Conservation (phyloP, 1,140 invertebrate species). For the Hycleus phaleratus region DNA sequence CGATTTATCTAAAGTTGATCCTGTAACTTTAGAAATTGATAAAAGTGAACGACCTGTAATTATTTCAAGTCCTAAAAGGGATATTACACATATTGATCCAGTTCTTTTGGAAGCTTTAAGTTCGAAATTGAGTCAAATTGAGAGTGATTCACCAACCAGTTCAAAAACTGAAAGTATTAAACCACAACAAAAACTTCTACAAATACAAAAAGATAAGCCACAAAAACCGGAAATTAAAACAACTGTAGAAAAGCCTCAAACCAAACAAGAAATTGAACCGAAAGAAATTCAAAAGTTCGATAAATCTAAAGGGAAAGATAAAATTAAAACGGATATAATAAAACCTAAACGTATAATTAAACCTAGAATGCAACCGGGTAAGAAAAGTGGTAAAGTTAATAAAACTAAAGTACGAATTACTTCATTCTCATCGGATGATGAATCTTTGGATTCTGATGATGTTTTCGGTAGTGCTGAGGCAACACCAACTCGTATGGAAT, state of each 20-base stretch:
- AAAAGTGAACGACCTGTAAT: conserved; percentile 52
- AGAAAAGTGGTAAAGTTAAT: conserved; percentile 45
- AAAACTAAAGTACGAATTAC: conserved; percentile 60
- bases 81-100: conserved; percentile 60
- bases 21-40: conserved; percentile 58
- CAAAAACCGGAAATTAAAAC: conserved; percentile 29
- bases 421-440: conserved; percentile 62
- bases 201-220: conserved; percentile 41
- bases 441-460: conserved; percentile 62
- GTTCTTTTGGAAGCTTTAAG: conserved; percentile 56
- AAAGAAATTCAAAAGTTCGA: conserved; percentile 18
- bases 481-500: conserved; percentile 56
- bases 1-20: conserved; percentile 60
- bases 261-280: conserved; percentile 25
- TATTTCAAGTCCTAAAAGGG: conserved; percentile 55
- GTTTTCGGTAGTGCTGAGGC: conserved; percentile 63
- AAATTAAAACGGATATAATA: conserved; percentile 40
- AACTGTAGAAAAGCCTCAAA: conserved; percentile 15
- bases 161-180: conserved; percentile 59
- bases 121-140: conserved; percentile 63
- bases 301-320: conserved; percentile 38
- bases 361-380: conserved; percentile 47
- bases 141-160: conserved; percentile 61
- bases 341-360: conserved; percentile 49
- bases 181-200: conserved; percentile 45